Evolutionary conservation across 2,113 vertebrate species (phyloP).

Genomic region (Anoplopoma fimbria): DNA sequence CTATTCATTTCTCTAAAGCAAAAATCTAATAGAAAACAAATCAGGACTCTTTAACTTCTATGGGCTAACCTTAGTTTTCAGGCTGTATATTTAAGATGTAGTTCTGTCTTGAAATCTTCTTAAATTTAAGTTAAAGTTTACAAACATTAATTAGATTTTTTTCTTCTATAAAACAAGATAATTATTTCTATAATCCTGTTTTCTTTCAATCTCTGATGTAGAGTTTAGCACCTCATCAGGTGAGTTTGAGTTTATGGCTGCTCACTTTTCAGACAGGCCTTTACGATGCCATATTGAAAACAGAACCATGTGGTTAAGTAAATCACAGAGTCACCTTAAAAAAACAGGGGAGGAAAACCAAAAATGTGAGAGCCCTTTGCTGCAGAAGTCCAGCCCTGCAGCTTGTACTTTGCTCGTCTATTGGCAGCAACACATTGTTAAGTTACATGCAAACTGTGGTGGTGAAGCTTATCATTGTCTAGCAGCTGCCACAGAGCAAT

Average conservation of each 20-base stretch:
- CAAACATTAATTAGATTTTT: background rate
- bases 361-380: conserved; percentile 20
- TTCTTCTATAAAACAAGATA: background rate
- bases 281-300: conserved; percentile 60
- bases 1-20: background rate
- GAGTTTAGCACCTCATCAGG: conserved; percentile 51
- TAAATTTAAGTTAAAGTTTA: background rate
- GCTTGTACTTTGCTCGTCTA: background rate
- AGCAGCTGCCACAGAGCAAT: background rate
- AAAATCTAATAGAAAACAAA: background rate
- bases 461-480: background rate
- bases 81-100: background rate
- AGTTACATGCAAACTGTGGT: background rate
- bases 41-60: background rate
- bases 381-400: background rate
- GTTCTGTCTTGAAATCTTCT: background rate
- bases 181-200: background rate
- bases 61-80: background rate
- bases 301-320: conserved; percentile 11
- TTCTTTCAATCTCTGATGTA: conserved; percentile 9
- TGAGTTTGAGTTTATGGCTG: conserved; percentile 24
- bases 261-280: conserved; percentile 15
- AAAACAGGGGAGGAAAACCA: conserved; percentile 9
- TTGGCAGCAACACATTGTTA: background rate
- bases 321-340: conserved; percentile 27